Evolutionary conservation across 2,888 invertebrate species (phyloP), one percentile per base, ranked within the genome.

Genomic region (Chorisops tibialis): DNA sequence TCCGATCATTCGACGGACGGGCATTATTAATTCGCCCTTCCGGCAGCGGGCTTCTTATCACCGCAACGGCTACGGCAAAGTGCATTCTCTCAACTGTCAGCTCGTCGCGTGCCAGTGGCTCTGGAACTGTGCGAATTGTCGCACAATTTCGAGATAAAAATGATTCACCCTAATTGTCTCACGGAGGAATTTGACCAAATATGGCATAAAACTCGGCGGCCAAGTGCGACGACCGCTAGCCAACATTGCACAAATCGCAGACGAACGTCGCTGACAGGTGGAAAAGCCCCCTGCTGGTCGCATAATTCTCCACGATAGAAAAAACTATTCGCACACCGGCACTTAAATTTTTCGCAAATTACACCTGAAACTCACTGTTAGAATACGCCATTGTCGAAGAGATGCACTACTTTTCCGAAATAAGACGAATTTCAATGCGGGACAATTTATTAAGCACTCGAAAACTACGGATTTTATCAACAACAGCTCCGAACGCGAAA

Each of bases 301-400:
- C n/a, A n/a, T n/a, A n/a, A n/a, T n/a, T n/a, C n/a, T n/a, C n/a
- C n/a, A n/a, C n/a, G 30, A 30, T 7, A 30, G 9, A 9, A 30
- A 2, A 9, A 30, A 30, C 3, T 9, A 30, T 30, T n/a, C n/a
- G 41, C 49, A 21, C n/a, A 60, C 63, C 63, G 63, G 63, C 49
- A 54, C 39, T 52, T 52, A 19, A 43, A 22, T 52, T 24, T 41
- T 19, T 47, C 37, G 37, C 19, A 47, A 52, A 59, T 39, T 48
- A 54, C 41, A 24, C 9, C 7, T 43, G 9, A 16, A 24, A 63
- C 63, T 59, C 56, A 63, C 63, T 63, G 39, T 63, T 63, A 18
- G 63, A 60, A 56, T 63, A 63, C 43, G 63, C 63, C 63, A 63
- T 63, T 39, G 54, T 19, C 51, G 22, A 39, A 1, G 6, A 14